A percentile compares a stretch with the other conserved stretches of the same genome.
Evolutionary conservation across 2,888 invertebrate genomes (phyloP).

Genomic region (Rhagonycha lutea): DNA sequence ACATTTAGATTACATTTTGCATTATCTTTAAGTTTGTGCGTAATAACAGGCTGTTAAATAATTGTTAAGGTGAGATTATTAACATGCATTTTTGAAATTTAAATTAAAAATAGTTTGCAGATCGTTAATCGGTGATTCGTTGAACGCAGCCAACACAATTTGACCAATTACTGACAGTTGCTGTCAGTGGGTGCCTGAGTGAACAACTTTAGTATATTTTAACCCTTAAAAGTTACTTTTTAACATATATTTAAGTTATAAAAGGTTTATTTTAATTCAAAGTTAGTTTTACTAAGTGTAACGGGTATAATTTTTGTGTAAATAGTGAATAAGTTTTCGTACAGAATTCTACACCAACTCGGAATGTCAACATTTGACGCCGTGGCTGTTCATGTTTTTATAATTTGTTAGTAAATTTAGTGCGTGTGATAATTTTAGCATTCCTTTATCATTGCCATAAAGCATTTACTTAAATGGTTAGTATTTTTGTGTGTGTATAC

Average conservation of each 20-base stretch:
- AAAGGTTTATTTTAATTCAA: conserved; percentile 4
- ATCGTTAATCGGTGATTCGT: conserved; percentile 14
- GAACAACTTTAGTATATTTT: conserved; percentile 40
- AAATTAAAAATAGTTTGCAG: neutral
- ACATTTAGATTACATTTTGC: neutral
- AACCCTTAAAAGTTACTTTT: conserved; percentile 37
- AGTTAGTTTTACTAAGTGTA: neutral
- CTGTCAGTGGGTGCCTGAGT: conserved; percentile 39
- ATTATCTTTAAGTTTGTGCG: neutral
- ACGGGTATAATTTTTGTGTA: conserved; percentile 5
- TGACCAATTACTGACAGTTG: conserved; percentile 38
- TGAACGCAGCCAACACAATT: conserved; percentile 39
- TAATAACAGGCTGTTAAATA: neutral
- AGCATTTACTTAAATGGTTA: conserved; percentile 33
- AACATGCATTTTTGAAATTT: neutral
- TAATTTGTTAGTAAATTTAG: conserved; percentile 40
- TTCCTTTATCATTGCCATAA: conserved; percentile 28
- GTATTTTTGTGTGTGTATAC: conserved; percentile 33
- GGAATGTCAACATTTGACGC: conserved; percentile 44
- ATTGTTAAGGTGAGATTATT: neutral
- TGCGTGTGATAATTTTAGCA: conserved; percentile 33
- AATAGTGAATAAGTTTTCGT: conserved; percentile 3
- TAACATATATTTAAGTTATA: conserved; percentile 29
- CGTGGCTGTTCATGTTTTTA: conserved; percentile 54
- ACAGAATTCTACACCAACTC: conserved; percentile 14